Percentiles rank a stretch among this genome's conserved stretches.
phyloP scores from a whole-genome alignment of 2,113 vertebrate species.

The Piaya cayana region DNA sequence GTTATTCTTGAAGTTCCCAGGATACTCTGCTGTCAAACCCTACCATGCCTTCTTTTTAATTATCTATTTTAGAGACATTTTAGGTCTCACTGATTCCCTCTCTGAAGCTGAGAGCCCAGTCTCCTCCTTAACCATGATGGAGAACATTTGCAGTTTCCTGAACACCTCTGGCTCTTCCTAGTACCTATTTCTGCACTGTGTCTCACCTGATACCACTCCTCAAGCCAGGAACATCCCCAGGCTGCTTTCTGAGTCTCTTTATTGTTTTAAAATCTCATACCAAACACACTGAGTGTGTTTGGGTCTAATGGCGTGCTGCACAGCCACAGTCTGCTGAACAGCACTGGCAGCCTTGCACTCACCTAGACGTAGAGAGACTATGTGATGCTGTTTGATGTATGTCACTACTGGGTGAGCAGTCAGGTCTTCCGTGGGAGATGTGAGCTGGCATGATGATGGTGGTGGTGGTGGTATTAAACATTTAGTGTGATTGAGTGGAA shows the following conservation, averaged over 20 bases:
- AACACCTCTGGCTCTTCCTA: neutral
- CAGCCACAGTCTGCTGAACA: neutral
- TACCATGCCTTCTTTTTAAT: neutral
- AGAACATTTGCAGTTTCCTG: neutral
- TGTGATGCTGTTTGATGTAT: accelerated
- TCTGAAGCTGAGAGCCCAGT: neutral
- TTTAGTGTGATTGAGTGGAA: neutral
- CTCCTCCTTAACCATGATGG: neutral
- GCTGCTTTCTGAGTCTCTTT: neutral
- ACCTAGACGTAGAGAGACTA: neutral
- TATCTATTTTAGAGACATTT: neutral
- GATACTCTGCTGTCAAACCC: neutral
- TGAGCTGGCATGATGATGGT: neutral
- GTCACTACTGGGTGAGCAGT: neutral
- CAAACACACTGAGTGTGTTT: neutral
- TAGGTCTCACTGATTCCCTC: neutral
- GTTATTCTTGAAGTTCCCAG: neutral
- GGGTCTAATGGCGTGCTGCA: neutral
- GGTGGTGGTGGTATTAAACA: neutral
- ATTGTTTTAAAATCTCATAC: neutral
- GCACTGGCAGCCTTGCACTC: accelerated
- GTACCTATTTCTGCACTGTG: neutral
- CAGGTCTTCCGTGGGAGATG: neutral
- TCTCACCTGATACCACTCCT: neutral
- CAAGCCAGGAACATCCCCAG: neutral